Evolutionary conservation across 92 coral and sea anemone species (phyloP).

Genomic region (Porites divaricata): DNA sequence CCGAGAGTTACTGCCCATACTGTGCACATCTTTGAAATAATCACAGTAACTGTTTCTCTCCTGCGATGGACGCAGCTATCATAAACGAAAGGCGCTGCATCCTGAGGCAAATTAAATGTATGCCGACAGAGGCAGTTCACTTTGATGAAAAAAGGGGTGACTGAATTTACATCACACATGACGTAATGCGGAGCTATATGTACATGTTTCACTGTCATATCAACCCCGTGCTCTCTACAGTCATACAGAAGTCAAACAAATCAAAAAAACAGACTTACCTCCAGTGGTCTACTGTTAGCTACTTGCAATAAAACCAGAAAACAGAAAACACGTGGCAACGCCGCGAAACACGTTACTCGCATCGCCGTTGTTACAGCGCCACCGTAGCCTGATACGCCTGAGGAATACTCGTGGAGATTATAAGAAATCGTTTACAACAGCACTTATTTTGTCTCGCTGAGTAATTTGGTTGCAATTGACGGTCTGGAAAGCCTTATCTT

Average conservation of each 20-base stretch:
- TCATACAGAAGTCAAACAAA: too few species aligned
- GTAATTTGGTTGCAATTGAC: neutral
- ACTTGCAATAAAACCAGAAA: neutral
- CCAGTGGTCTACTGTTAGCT: constrained; percentile 5
- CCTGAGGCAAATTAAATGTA: too few species aligned
- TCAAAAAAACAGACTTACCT: constrained; percentile 14
- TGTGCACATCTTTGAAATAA: neutral
- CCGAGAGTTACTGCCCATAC: neutral
- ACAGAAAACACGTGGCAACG: neutral
- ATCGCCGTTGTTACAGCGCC: neutral
- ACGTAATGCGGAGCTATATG: neutral
- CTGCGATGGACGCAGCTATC: too few species aligned
- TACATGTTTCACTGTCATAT: neutral
- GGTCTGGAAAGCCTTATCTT: constrained; percentile 3
- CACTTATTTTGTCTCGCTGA: neutral
- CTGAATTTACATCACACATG: too few species aligned
- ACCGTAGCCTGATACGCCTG: neutral
- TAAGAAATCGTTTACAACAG: constrained; percentile 8
- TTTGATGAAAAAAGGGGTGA: too few species aligned
- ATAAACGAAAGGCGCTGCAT: neutral
- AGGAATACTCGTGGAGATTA: neutral
- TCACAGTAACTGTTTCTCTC: too few species aligned
- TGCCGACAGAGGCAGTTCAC: too few species aligned
- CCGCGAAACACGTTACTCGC: neutral
- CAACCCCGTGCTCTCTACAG: neutral